Evolutionary conservation across 2,113 vertebrate genomes (phyloP), one percentile per base, ranked within the genome.

Genomic region (Tautogolabrus adspersus): DNA sequence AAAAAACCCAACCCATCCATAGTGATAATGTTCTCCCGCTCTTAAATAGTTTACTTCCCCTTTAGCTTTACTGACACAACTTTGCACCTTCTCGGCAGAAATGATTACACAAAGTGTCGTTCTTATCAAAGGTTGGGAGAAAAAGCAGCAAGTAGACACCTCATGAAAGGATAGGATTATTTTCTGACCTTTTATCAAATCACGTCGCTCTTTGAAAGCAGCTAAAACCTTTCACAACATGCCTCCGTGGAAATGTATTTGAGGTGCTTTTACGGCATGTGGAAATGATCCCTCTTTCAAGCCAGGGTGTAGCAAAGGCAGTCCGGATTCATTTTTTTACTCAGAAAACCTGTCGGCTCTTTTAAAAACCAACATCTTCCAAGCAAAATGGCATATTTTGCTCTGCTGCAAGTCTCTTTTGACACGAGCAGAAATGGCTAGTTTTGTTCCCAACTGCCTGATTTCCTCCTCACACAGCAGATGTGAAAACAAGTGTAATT

Each of bases 151-250:
- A 60, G 73, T 69, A 66, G 72, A 72, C 66, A 68, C 54, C 64
- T 75, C 18, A 58, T 83, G 60, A 88, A 84, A 80, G 60, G 85
- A 77, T 55, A 74, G 75, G 77, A 80, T 87, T 85, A 75, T 73
- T 82, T 88, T 63, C 37, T 88, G 77, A 88, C 79, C 72, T 88
- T 87, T 83, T 74, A 15, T 61, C 34, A 58, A 90, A 85, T 84
- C 57, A 13, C 37, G 47, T 55, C 67, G 81, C 81, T 78, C 59
- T 90, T 81, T 84, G 66, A 87, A 87, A 83, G 83, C 74, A 73
- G 79, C 66, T 82, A 73, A 88, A 87, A 69, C 75, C 77, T 77
- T 73, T 85, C 65, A 73, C 61, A 79, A 55, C 5, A 42, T 46
- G 57, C 66, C 66, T 68, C 66, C 58, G 19, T 66, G 59, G 72